Base-by-base conservation (phyloP, 2,888 invertebrate genomes). In the Rhagophthalmus giganteus region DNA sequence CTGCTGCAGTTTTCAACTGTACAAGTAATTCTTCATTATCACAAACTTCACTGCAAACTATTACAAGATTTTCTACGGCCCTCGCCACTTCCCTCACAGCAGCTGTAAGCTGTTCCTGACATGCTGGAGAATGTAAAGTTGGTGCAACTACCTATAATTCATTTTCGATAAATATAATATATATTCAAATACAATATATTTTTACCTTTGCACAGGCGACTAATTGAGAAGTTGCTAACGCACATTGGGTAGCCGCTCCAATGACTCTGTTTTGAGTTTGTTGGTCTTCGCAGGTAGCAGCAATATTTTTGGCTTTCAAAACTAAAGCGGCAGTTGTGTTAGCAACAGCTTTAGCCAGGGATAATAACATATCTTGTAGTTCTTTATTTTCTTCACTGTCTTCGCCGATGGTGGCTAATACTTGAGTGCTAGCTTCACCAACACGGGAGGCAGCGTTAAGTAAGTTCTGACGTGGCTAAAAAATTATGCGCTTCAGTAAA, bases 261-360 rank as follows among this genome's bases (percentile, higher is more conserved):
- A 99, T 97, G 33, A 98, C 94, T 63, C 81, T 80, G 73, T 92
- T 91, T 76, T 93, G 91, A 16, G 86, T 83, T 25, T 83, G 85
- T 57, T 88, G 88, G 62, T 90, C 90, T 34, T 84, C 83, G 68
- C 90, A 90, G 59, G 90, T 90, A 1, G 92, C 90, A 0, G 98
- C 96, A 56, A 98, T 95, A 65, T 92, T 91, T 79, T 98, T 97
- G 0, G 98, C 97, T 70, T 94, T 92, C 42, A 98, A 80, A 1
- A 99, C 98, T 39, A 99, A 77, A 1, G 94, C 92, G 0, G 99
- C 98, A 0, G 99, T 97, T 1, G 96, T 94, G 72, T 97, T 99
- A 28, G 99, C 99, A 16, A 99, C 98, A 0, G 92, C 93, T 76
- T 98, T 98, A 3, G 98, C 98, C 60, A 97, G 79, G 0, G 92